Conservation (phyloP, 2,888 invertebrate genomes). For the Catocala fraxini region DNA sequence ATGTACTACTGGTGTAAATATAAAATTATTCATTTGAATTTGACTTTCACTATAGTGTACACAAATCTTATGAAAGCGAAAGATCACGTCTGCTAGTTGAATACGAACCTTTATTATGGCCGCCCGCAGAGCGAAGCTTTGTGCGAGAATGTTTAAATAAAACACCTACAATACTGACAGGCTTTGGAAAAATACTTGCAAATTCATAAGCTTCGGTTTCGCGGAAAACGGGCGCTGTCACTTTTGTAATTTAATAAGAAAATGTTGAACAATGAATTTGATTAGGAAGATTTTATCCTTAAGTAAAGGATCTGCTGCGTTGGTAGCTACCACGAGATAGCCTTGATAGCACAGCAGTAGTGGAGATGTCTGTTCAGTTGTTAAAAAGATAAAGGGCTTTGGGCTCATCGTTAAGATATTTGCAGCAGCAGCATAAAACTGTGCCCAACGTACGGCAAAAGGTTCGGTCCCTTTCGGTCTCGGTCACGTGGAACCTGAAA, state of each 20-base stretch:
- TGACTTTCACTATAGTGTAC: slow-evolving; percentile 15
- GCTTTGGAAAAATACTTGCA: slow-evolving; percentile 29
- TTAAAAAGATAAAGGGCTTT: too few species aligned
- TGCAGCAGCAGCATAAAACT: too few species aligned
- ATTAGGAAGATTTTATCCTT: slow-evolving; percentile 1
- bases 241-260: slow-evolving; percentile 26
- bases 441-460: too few species aligned
- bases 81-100: slow-evolving; percentile 50
- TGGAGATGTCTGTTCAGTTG: too few species aligned
- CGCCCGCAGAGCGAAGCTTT: slow-evolving; percentile 42
- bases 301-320: slow-evolving; percentile 1
- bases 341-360: too few species aligned
- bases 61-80: slow-evolving; percentile 35
- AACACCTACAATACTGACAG: slow-evolving; percentile 43
- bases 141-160: slow-evolving; percentile 42
- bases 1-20: too few species aligned
- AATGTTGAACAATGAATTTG: slow-evolving; percentile 19
- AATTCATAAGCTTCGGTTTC: slow-evolving; percentile 38
- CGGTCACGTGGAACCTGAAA: too few species aligned
- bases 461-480: too few species aligned
- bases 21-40: too few species aligned
- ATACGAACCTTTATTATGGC: slow-evolving; percentile 48
- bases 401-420: too few species aligned
- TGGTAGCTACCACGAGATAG: not conserved
- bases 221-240: slow-evolving; percentile 14